A percentile compares a stretch with the other conserved stretches of the same genome.
These are phyloP conservation scores for Paraescarpia echinospica DNA, from an alignment of 1,140 invertebrate genomes.

Conservation along the genomic window DNA sequence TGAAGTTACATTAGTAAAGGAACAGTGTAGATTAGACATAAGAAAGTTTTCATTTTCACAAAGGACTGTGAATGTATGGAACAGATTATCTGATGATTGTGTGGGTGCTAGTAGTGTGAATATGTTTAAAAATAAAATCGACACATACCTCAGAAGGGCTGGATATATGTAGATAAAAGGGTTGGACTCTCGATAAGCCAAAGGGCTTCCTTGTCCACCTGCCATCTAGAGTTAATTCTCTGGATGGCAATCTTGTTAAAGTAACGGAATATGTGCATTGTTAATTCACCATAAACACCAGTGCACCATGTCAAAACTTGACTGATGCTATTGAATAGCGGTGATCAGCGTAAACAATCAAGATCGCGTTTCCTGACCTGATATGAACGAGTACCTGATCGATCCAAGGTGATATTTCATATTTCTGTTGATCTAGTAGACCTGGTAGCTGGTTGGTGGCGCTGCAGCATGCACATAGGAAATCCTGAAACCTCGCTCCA, in stretches of 20 bases:
- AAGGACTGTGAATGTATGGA: no score
- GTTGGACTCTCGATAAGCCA: no score
- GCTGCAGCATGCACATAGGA: not conserved
- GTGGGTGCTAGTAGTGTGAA: no score
- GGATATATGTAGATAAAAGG: no score
- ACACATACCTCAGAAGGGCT: no score
- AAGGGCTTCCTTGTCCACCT: no score
- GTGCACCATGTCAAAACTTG: not conserved
- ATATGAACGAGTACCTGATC: not conserved
- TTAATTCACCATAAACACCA: not conserved
- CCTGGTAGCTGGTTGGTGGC: not conserved
- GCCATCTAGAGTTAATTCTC: no score
- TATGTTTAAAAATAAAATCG: no score
- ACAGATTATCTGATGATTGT: no score
- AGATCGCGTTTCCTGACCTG: not conserved
- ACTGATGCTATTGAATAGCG: not conserved
- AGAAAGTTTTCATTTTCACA: no score
- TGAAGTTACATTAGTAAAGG: no score
- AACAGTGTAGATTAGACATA: no score
- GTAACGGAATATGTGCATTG: not conserved
- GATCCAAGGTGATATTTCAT: not conserved
- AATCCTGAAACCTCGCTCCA: not conserved
- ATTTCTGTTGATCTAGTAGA: not conserved
- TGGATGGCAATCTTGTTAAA: not conserved
- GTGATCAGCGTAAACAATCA: not conserved